Evolutionary conservation across 2,113 vertebrate species (phyloP), one percentile per base, ranked within the genome.

Genomic region (Phylloscopus whistleri): DNA sequence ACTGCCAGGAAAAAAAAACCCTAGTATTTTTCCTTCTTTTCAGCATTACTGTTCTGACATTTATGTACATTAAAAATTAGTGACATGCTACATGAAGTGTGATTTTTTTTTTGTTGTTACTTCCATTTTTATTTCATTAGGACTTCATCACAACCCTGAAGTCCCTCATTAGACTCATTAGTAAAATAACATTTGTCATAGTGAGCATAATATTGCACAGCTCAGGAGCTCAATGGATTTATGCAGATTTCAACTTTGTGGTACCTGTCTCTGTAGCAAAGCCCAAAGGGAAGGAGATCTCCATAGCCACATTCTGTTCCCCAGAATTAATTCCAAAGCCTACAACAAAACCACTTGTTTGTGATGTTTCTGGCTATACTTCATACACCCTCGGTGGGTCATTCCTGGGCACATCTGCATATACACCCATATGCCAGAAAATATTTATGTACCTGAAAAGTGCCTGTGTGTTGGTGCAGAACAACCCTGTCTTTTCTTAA

Each of bases 371-470:
- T 80, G 59, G 15, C 55, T 63, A 0, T 52, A 11, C 23, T 62
- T 74, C 49, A 19, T 13, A 13, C 0, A 3, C 18, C 58, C 20
- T 73, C 3, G 0, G 27, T 52, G 48, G 30, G 22, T 52, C 46
- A 11, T 59, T 70, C 48, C 49, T 60, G 41, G 20, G 30, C 41
- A 13, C 2, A 2, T 78, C 55, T 66, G 24, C 16, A 13, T 21
- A 12, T 2, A 7, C 4, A 43, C 1, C 4, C 10, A 1, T 19
- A n/a, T 6, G 27, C 4, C 2, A 44, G 35, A 21, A 62, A 73
- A 52, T 66, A 23, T 13, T 80, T 23, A 3, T 10, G 26, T 73
- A 60, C 39, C 28, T 53, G 76, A 77, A 18, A 12, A 51, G 21
- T 46, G 30, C 75, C 51, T 22, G 1, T 20, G 41, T 20, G n/a